Conservation (phyloP, 2,888 invertebrate genomes). For the Drosophila sordidula region DNA sequence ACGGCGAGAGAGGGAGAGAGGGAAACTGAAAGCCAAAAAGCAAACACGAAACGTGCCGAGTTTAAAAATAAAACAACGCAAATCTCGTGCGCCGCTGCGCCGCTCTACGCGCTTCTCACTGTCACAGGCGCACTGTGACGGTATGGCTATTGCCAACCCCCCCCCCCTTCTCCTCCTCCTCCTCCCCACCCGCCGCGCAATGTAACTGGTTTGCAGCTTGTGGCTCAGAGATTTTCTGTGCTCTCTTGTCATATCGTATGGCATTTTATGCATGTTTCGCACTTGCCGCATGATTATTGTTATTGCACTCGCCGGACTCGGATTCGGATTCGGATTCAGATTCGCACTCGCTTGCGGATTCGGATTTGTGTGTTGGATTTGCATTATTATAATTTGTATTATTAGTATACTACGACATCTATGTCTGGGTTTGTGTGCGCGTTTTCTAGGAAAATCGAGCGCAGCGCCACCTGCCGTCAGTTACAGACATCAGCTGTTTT, state of each 20-base stretch:
- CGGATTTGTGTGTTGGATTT: conserved; percentile 4
- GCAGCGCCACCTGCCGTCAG: conserved; percentile 38
- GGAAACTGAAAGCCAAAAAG: conserved; percentile 50
- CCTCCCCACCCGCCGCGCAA: conserved; percentile 2
- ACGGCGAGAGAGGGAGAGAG: not conserved
- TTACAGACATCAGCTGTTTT: conserved; percentile 37
- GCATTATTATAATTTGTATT: conserved; percentile 10
- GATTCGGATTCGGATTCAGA: not conserved
- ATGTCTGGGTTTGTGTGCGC: not conserved
- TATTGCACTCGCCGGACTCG: conserved; percentile 12
- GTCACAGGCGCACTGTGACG: conserved; percentile 26
- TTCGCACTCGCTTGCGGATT: too few relatives aligned
- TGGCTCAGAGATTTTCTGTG: conserved; percentile 5
- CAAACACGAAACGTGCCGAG: conserved; percentile 74
- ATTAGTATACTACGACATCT: not conserved
- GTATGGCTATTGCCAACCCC: conserved; percentile 13
- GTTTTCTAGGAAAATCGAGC: conserved; percentile 28
- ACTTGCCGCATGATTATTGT: conserved; percentile 35
- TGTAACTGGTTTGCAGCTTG: conserved; percentile 77
- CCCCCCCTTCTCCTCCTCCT: not conserved
- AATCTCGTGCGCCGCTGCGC: conserved; percentile 63
- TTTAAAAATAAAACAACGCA: conserved; percentile 70
- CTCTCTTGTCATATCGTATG: conserved; percentile 21
- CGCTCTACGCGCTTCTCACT: conserved; percentile 59
- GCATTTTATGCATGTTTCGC: conserved; percentile 39